phyloP scores from a whole-genome alignment of 1,140 invertebrate species.

The Lerema accius region DNA sequence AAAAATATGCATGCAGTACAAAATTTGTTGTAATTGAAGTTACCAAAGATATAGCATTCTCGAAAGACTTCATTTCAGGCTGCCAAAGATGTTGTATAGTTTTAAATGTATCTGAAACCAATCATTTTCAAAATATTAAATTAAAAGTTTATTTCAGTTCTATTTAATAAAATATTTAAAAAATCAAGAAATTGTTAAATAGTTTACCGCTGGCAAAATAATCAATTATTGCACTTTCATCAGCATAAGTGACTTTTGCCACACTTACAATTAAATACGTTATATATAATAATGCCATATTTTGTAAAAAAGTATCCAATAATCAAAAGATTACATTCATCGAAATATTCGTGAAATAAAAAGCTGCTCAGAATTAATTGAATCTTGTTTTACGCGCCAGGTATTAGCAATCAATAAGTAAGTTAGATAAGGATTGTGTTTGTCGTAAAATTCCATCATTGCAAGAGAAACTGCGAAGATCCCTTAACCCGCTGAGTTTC shows the following conservation, averaged over 20 bases:
- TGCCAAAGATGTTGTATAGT: constrained; percentile 51
- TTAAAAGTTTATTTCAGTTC: no score
- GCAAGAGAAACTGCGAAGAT: not conserved
- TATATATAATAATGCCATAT: constrained; percentile 27
- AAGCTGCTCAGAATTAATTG: no score
- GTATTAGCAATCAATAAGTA: not conserved
- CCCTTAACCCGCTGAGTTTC: not conserved
- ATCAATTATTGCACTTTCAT: constrained; percentile 25
- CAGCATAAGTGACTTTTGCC: constrained; percentile 5
- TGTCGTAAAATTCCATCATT: not conserved
- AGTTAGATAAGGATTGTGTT: not conserved
- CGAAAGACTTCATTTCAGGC: constrained; percentile 44
- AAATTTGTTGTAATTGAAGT: no score
- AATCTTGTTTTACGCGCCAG: not conserved
- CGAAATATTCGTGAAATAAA: no score
- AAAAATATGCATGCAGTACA: no score
- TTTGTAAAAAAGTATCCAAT: not conserved
- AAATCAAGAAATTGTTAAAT: constrained; percentile 20
- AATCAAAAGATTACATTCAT: no score
- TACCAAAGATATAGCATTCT: constrained; percentile 53
- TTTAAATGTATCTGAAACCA: constrained; percentile 46
- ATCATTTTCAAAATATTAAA: no score
- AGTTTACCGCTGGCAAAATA: constrained; percentile 49
- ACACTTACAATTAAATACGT: constrained; percentile 3
- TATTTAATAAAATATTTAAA: no score